phyloP scores from a whole-genome alignment of 2,888 invertebrate genomes.

The Mythimna pallens region DNA sequence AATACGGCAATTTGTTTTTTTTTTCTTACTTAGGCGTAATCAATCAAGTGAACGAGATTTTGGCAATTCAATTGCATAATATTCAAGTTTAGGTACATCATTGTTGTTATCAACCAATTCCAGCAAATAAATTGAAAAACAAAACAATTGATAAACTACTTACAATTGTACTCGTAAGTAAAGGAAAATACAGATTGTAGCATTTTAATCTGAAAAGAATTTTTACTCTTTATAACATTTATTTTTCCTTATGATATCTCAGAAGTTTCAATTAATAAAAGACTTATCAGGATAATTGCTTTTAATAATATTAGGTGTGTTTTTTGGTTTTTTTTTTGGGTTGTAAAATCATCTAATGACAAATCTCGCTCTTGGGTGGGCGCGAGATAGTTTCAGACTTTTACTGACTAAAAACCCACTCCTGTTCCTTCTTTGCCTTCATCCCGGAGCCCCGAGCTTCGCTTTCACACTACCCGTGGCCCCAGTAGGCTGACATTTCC shows the following conservation, averaged over 20 bases:
- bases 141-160: neutral
- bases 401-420: too few species aligned
- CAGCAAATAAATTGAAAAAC: neutral
- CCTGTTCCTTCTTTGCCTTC: too few species aligned
- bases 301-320: neutral
- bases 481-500: too few species aligned
- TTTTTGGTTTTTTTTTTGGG: too few species aligned
- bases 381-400: too few species aligned
- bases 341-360: too few species aligned
- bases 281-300: neutral
- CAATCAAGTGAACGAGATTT: neutral
- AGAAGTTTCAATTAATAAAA: neutral
- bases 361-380: too few species aligned
- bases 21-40: neutral
- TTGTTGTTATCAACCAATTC: neutral
- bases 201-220: neutral
- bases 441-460: too few species aligned
- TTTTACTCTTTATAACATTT: neutral
- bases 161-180: neutral
- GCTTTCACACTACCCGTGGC: too few species aligned
- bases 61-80: neutral
- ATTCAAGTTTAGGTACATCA: neutral
- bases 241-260: neutral
- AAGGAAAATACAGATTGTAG: neutral
- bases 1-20: neutral